phyloP scores from a whole-genome alignment of 2,797 vertebrate species.

The Vespertilio murinus region DNA sequence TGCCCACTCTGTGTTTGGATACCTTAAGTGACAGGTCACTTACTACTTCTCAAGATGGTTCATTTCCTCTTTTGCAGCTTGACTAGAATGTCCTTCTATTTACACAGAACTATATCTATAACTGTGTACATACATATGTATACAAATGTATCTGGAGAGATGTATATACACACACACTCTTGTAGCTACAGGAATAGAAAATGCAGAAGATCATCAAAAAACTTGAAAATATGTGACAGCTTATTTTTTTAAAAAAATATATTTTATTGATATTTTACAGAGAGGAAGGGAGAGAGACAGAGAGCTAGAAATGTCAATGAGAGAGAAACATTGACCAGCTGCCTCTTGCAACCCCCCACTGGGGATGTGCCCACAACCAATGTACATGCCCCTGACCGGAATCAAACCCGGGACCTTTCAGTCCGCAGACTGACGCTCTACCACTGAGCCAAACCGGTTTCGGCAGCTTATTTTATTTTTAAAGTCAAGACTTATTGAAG shows the following conservation, averaged over 20 bases:
- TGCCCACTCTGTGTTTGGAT: background rate
- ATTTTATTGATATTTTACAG: too few species aligned
- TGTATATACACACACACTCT: background rate
- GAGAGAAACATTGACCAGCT: too few species aligned
- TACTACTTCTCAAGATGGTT: background rate
- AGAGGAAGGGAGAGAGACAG: too few species aligned
- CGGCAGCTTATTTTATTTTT: slow-evolving; percentile 23
- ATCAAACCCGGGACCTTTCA: too few species aligned
- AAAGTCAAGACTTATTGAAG: background rate
- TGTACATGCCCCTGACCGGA: too few species aligned
- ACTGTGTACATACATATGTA: background rate
- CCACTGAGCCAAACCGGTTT: too few species aligned
- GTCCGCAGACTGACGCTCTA: too few species aligned
- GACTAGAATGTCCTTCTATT: background rate
- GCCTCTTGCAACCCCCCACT: too few species aligned
- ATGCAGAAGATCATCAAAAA: background rate
- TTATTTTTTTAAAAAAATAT: too few species aligned
- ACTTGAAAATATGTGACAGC: background rate
- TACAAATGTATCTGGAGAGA: background rate
- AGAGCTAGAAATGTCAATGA: too few species aligned
- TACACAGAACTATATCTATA: background rate
- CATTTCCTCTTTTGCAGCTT: background rate
- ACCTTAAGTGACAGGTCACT: background rate
- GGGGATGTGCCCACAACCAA: too few species aligned
- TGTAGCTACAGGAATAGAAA: background rate